Conservation (phyloP, 2,797 vertebrate species). For the Hephaestus fuliginosus region DNA sequence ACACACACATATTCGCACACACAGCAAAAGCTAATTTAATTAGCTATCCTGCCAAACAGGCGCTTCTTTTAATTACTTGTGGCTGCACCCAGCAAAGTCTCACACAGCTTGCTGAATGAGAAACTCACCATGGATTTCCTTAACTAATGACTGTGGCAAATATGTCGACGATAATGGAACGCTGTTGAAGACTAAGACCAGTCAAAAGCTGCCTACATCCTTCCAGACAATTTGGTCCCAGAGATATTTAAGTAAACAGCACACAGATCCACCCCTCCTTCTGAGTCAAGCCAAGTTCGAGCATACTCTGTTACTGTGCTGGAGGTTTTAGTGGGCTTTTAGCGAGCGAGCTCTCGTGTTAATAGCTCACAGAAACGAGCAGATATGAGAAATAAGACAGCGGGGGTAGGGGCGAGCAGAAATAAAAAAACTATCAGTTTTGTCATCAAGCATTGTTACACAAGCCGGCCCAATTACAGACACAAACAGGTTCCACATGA, state of each 20-base stretch:
- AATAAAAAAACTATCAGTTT: slow-evolving; percentile 39
- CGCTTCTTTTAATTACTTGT: slow-evolving; percentile 83
- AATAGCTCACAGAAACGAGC: slow-evolving; percentile 46
- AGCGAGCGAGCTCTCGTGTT: slow-evolving; percentile 32
- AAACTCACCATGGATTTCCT: slow-evolving; percentile 65
- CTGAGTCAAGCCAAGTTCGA: slow-evolving; percentile 21
- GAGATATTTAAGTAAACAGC: slow-evolving; percentile 33
- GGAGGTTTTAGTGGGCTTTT: slow-evolving; percentile 24
- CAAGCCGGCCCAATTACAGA: slow-evolving; percentile 49
- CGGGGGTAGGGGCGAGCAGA: slow-evolving; percentile 5
- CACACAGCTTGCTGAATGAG: slow-evolving; percentile 60
- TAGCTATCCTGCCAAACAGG: slow-evolving; percentile 79
- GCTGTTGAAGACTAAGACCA: slow-evolving; percentile 26
- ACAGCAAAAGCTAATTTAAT: slow-evolving; percentile 79
- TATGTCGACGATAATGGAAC: slow-evolving; percentile 45
- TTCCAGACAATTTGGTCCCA: slow-evolving; percentile 21
- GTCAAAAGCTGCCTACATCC: slow-evolving; percentile 41
- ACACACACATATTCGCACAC: slow-evolving; percentile 36
- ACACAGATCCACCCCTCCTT: slow-evolving; percentile 15
- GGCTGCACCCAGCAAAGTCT: slow-evolving; percentile 61
- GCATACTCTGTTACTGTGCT: slow-evolving; percentile 11
- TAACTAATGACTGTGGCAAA: slow-evolving; percentile 64
- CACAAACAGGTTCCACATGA: slow-evolving; percentile 49
- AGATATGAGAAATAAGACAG: slow-evolving; percentile 55
- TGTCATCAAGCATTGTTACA: slow-evolving; percentile 43